phyloP scores from a whole-genome alignment of 64 coral and sea anemone genomes.

The Dendronephthya gigantea region DNA sequence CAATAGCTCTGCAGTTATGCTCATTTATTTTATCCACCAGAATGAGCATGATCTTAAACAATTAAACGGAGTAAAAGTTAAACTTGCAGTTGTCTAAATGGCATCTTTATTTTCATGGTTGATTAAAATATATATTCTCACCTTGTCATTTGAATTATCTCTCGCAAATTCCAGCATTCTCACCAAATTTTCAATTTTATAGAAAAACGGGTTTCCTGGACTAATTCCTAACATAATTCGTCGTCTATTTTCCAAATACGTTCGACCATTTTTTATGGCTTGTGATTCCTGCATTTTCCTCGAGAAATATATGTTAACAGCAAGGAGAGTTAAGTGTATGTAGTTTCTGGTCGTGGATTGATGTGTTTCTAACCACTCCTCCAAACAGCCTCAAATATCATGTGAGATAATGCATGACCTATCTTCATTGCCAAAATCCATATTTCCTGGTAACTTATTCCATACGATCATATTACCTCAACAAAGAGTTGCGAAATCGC shows the following conservation, averaged over 20 bases:
- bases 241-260: constrained; percentile 13
- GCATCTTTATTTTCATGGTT: too few species aligned
- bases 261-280: constrained; percentile 28
- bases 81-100: too few species aligned
- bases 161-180: constrained; percentile 37
- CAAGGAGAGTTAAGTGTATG: background rate
- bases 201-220: constrained; percentile 69
- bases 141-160: constrained; percentile 37
- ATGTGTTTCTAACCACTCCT: too few species aligned
- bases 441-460: too few species aligned
- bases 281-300: constrained; percentile 6
- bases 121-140: constrained; percentile 12
- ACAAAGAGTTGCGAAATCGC: too few species aligned
- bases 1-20: constrained; percentile 49
- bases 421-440: too few species aligned
- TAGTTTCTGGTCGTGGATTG: too few species aligned
- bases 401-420: too few species aligned
- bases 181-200: constrained; percentile 38
- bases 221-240: constrained; percentile 54
- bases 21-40: constrained; percentile 67
- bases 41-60: constrained; percentile 42
- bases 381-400: too few species aligned
- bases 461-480: too few species aligned
- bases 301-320: background rate
- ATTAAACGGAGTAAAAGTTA: too few species aligned